Percentiles rank a stretch among this genome's conserved stretches.
phyloP scores from a whole-genome alignment of 2,113 vertebrate species.

The western clawed frog (Xenopus tropicalis) region UCB_Xtro_10.0 CM004447.2:67530001-67530500 shows the following conservation, averaged over 20 bases:
- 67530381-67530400: neutral
- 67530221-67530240: slow-evolving; percentile 6
- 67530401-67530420: neutral
- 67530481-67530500: neutral
- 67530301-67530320: neutral
- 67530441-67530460: neutral
- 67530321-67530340: neutral
- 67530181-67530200: slow-evolving; percentile 13
- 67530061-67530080: no score
- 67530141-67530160: no score
- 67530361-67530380: neutral
- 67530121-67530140: no score
- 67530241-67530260: neutral
- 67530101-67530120: no score
- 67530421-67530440: neutral
- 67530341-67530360: neutral
- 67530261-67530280: neutral
- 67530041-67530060: no score
- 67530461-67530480: neutral
- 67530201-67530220: neutral
- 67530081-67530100: no score
- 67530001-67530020: no score
- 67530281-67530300: neutral
- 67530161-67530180: neutral
- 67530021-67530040: no score